Percentiles rank a stretch among this genome's conserved stretches.
Evolutionary conservation across 2,888 invertebrate genomes (phyloP).

Genomic region (Agapostemon virescens): DNA sequence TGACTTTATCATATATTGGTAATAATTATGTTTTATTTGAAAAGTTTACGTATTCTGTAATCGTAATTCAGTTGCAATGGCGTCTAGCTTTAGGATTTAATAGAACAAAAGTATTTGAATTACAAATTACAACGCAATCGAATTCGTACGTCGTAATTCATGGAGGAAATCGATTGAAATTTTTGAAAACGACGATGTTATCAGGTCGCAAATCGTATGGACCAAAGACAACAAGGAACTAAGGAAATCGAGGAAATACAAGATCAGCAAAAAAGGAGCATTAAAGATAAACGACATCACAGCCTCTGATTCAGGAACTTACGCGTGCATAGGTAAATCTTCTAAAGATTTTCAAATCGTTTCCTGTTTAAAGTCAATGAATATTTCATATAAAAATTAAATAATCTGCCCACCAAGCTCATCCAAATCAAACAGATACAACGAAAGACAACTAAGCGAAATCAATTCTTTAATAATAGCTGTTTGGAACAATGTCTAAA

Average conservation of each 20-base stretch:
- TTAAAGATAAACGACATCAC: slow-evolving; percentile 91
- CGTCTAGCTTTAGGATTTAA: no score
- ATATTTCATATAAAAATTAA: neutral
- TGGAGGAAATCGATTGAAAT: no score
- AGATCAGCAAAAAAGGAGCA: slow-evolving; percentile 95
- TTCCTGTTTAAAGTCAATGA: neutral
- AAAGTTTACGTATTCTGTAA: neutral
- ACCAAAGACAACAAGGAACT: slow-evolving; percentile 91
- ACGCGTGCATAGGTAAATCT: slow-evolving; percentile 88
- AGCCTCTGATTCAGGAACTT: slow-evolving; percentile 91
- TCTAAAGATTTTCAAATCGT: neutral
- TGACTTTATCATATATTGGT: no score
- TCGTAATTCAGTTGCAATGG: no score
- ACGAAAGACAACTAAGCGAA: no score
- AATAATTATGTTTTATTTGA: neutral
- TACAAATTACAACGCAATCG: no score
- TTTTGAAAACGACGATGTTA: neutral
- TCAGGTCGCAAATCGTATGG: slow-evolving; percentile 92
- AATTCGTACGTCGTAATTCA: no score
- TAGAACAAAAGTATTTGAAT: no score
- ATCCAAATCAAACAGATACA: no score
- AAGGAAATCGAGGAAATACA: slow-evolving; percentile 90
- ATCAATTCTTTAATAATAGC: no score
- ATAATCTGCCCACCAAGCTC: neutral
- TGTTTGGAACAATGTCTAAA: no score